phyloP scores from a whole-genome alignment of 2,113 vertebrate species.

The Gnathonemus longibarbis region DNA sequence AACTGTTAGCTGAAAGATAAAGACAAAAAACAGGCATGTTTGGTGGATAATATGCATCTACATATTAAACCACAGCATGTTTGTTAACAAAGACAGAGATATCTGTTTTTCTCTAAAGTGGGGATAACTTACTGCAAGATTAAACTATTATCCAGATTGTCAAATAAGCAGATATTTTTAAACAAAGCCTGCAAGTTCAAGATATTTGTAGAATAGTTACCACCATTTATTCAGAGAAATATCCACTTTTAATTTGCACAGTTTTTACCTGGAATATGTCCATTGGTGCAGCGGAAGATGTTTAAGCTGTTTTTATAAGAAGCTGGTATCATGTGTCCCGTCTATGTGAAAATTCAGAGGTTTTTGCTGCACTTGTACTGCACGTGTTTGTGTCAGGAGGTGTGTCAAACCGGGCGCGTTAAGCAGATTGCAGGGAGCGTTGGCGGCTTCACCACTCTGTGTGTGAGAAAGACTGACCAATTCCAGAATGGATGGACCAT shows the following conservation, averaged over 20 bases:
- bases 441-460: conserved; percentile 8
- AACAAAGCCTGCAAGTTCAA: background rate
- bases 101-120: background rate
- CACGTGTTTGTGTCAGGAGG: background rate
- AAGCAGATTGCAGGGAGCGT: conserved; percentile 15
- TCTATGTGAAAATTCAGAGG: background rate
- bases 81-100: background rate
- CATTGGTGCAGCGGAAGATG: background rate
- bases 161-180: background rate
- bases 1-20: background rate
- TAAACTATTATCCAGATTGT: background rate
- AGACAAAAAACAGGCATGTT: background rate
- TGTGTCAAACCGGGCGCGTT: background rate
- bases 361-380: background rate
- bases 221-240: background rate
- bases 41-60: background rate
- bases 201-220: background rate
- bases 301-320: background rate
- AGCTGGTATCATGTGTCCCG: background rate
- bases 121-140: background rate
- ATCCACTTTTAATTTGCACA: background rate
- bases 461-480: background rate
- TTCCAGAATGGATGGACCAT: background rate
- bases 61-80: background rate
- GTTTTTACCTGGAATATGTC: background rate